Evolutionary conservation across 2,888 invertebrate species (phyloP).

Genomic region (Allolobophora icterica): DNA sequence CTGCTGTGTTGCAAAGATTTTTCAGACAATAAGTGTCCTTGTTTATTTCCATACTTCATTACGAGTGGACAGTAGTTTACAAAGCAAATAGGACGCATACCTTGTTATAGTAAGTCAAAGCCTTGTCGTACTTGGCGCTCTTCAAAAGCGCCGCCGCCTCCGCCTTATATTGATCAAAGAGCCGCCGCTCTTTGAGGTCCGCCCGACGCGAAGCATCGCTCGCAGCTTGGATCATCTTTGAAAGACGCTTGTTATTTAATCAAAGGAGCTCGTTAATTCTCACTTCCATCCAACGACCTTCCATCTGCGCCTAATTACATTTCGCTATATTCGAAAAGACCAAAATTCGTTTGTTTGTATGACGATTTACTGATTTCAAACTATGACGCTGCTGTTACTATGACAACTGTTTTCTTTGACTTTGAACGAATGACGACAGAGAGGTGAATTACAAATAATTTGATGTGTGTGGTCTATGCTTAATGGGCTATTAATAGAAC

Average conservation of each 20-base stretch:
- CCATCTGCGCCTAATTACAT: not conserved
- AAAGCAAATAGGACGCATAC: not conserved
- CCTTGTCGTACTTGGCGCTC: slow-evolving; percentile 13
- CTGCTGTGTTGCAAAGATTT: too few relatives aligned
- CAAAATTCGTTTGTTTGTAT: not conserved
- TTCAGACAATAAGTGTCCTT: too few relatives aligned
- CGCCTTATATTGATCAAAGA: not conserved
- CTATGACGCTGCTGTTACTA: not conserved
- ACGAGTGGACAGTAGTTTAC: not conserved
- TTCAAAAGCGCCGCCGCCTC: not conserved
- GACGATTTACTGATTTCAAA: not conserved
- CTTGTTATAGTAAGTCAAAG: not conserved
- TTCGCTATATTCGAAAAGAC: not conserved
- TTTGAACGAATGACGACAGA: not conserved
- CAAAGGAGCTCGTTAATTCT: not conserved
- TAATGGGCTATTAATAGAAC: not conserved
- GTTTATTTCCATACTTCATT: too few relatives aligned
- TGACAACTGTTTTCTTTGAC: not conserved
- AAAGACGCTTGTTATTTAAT: not conserved
- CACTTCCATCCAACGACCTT: too few relatives aligned
- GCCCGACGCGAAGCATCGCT: not conserved
- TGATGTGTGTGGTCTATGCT: too few relatives aligned
- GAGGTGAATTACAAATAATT: too few relatives aligned
- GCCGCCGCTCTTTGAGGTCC: not conserved
- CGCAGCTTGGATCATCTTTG: not conserved